These are phyloP conservation scores for Lutjanus erythropterus DNA, from an alignment of 2,113 vertebrate species.

Conservation along the genomic window DNA sequence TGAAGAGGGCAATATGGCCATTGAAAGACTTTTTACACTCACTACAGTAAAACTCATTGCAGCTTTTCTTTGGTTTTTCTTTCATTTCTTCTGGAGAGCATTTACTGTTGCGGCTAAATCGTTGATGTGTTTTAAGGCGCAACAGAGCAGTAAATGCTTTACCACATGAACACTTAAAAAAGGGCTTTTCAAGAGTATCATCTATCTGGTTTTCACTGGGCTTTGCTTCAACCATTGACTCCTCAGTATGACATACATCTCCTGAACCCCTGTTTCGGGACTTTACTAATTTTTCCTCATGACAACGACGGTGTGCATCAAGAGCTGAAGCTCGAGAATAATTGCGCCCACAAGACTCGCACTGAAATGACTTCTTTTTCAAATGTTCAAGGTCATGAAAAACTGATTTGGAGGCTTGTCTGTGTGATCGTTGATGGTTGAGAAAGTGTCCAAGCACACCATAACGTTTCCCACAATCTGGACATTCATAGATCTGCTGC, in stretches of 20 bases:
- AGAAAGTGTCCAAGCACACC: constrained; percentile 79
- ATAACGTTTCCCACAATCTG: constrained; percentile 84
- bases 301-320: constrained; percentile 86
- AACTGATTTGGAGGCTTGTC: constrained; percentile 82
- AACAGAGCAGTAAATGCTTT: constrained; percentile 75
- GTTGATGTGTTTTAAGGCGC: constrained; percentile 83
- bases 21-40: constrained; percentile 81
- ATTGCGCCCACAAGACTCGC: constrained; percentile 83
- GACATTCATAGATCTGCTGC: constrained; percentile 77
- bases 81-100: constrained; percentile 71
- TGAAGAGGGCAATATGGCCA: constrained; percentile 74
- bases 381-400: constrained; percentile 82
- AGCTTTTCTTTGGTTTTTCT: constrained; percentile 72
- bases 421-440: constrained; percentile 85
- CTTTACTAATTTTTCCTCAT: constrained; percentile 86
- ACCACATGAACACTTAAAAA: constrained; percentile 80
- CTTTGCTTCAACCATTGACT: constrained; percentile 38
- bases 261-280: constrained; percentile 56
- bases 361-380: constrained; percentile 86
- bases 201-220: constrained; percentile 34
- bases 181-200: constrained; percentile 56
- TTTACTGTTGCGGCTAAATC: constrained; percentile 77
- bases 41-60: constrained; percentile 72
- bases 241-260: constrained; percentile 45
- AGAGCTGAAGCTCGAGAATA: constrained; percentile 87